phyloP scores from a whole-genome alignment of 2,888 invertebrate species.

The Oscheius sp. region DNA sequence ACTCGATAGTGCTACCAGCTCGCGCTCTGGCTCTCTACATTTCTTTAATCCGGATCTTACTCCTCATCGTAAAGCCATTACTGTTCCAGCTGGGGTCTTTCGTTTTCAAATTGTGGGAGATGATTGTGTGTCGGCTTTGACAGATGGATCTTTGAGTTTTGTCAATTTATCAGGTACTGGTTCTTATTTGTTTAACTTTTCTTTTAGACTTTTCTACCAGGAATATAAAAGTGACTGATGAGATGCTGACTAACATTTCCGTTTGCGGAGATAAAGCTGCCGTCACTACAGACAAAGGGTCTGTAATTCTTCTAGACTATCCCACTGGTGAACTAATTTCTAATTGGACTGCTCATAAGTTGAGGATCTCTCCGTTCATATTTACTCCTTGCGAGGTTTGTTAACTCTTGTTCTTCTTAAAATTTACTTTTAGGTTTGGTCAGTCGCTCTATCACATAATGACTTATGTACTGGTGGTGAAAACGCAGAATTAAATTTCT shows the following conservation, averaged over 20 bases:
- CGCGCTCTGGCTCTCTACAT: slow-evolving; percentile 37
- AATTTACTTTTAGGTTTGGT: slow-evolving; percentile 32
- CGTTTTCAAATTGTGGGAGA: slow-evolving; percentile 47
- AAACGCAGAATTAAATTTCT: slow-evolving; percentile 40
- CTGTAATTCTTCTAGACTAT: neutral
- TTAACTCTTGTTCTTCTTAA: neutral
- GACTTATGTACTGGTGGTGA: slow-evolving; percentile 42
- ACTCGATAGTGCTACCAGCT: slow-evolving; percentile 34
- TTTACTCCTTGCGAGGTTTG: slow-evolving; percentile 50
- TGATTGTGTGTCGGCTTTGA: slow-evolving; percentile 41
- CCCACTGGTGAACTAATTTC: slow-evolving; percentile 31
- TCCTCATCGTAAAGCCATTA: neutral
- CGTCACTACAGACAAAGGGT: slow-evolving; percentile 43
- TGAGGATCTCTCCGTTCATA: slow-evolving; percentile 42
- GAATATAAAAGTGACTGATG: slow-evolving; percentile 34
- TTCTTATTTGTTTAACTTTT: neutral
- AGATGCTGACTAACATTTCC: slow-evolving; percentile 49
- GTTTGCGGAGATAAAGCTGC: slow-evolving; percentile 29
- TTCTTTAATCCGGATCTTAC: slow-evolving; percentile 17
- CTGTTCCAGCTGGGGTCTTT: slow-evolving; percentile 51
- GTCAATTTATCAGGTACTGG: slow-evolving; percentile 9
- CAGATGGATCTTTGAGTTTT: slow-evolving; percentile 37
- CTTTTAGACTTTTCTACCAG: slow-evolving; percentile 5
- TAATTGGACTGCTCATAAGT: slow-evolving; percentile 44
- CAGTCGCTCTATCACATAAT: slow-evolving; percentile 33